Evolutionary conservation across 2,113 vertebrate genomes (phyloP), one percentile per base, ranked within the genome.

Genomic region (Hemichromis elongatus): DNA sequence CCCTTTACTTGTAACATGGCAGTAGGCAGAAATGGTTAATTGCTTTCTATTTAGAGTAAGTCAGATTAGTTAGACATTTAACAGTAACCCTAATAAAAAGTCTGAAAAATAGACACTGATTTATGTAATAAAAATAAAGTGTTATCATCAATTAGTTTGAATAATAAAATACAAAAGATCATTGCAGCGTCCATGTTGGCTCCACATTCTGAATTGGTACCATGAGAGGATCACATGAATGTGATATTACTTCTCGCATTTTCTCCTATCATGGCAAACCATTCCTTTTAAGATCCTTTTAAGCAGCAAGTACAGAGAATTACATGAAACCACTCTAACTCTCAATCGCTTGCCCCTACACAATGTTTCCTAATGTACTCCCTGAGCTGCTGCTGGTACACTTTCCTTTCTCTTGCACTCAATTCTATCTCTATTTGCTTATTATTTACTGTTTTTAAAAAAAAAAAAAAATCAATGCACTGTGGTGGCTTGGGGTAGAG

Each of bases 381-480:
- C 68, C 45, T n/a, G 3, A 61, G 6, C 42, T 35, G 40, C 13
- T 26, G 7, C 35, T 80, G 35, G 50, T 63, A 52, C 37, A 75
- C 77, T 78, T 75, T 87, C 8, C 28, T 81, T 82, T 77, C 56
- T 77, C 40, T 80, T n/a, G 7, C 26, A 40, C 21, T 9, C 47
- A 24, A 55, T 21, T 26, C 53, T 80, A 24, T 73, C 52, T 86
- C 47, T 54, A 50, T 66, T 52, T 59, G 18, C 56, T 53, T 80
- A 79, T 83, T 86, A 80, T 89, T 88, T 87, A 80, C 73, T 37
- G 75, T 57, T 16, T 40, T 14, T 5, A 37, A 57, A n/a, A 26
- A 85, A 88, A n/a, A 7, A 37, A 57, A n/a, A 26, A 85, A 88
- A 88, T 90, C 77, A 82, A 73, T 85, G 79, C 24, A 28, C 40